A percentile compares a stretch with the other conserved stretches of the same genome.
Evolutionary conservation across 2,888 invertebrate species (phyloP).

Genomic region (Eristalis intricaria): DNA sequence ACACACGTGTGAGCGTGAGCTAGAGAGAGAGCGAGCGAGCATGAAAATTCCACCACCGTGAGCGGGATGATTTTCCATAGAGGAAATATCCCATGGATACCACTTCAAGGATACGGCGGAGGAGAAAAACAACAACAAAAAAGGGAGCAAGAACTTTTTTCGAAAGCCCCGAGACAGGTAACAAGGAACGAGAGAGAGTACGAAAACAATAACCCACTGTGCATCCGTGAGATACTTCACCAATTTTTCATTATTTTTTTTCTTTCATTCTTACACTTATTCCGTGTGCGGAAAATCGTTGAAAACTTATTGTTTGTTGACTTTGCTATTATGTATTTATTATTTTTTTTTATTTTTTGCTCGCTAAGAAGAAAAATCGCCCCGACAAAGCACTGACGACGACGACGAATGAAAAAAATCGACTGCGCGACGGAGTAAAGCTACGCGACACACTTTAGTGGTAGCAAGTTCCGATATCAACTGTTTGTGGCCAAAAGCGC

Average conservation of each 20-base stretch:
- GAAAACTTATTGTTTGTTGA: conserved; percentile 21
- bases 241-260: neutral
- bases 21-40: neutral
- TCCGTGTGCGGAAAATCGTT: conserved; percentile 19
- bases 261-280: conserved; percentile 19
- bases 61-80: conserved; percentile 10
- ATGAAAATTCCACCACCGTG: conserved; percentile 36
- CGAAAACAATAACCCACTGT: conserved; percentile 55
- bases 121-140: neutral
- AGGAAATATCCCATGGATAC: conserved; percentile 39
- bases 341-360: neutral
- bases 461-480: conserved; percentile 72
- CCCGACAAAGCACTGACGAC: neutral
- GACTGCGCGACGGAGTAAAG: conserved; percentile 49
- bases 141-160: neutral
- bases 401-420: neutral
- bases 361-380: neutral
- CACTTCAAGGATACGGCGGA: conserved; percentile 24
- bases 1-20: neutral
- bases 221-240: conserved; percentile 14
- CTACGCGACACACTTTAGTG: conserved; percentile 64
- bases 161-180: neutral
- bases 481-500: conserved; percentile 72
- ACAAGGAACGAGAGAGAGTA: neutral
- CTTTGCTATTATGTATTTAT: neutral